Percentiles rank a stretch among this genome's conserved stretches.
These are phyloP conservation scores for Therioaphis trifolii DNA, from an alignment of 2,888 invertebrate species.

Conservation along the genomic window DNA sequence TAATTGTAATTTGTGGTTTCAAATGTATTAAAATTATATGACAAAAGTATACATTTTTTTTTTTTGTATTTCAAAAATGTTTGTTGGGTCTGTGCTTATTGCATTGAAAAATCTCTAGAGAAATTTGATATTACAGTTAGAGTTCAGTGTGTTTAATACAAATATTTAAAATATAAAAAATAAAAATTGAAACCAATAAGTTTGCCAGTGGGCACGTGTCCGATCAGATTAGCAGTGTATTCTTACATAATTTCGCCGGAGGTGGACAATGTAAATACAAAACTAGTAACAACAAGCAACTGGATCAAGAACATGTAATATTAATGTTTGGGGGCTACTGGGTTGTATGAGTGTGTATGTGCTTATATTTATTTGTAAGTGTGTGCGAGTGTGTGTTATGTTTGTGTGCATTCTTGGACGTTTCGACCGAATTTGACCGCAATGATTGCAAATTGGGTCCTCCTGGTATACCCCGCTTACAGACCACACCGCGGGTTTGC, in stretches of 20 bases:
- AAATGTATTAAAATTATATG: not conserved
- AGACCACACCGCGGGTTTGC: conserved; percentile 23
- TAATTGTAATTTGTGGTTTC: too few species aligned
- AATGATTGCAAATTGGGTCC: conserved; percentile 22
- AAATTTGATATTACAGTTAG: conserved; percentile 6
- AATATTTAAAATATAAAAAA: not conserved
- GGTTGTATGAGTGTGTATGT: not conserved
- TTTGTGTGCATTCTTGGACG: conserved; percentile 1
- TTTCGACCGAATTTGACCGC: conserved; percentile 34
- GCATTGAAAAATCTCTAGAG: not conserved
- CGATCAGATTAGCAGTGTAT: conserved; percentile 44
- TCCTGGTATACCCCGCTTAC: not conserved
- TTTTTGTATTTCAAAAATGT: not conserved
- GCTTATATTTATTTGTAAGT: not conserved
- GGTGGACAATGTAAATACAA: conserved; percentile 45
- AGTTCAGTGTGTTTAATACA: not conserved
- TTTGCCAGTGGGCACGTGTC: conserved; percentile 50
- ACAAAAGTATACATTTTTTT: not conserved
- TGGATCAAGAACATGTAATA: conserved; percentile 33
- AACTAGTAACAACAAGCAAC: conserved; percentile 12
- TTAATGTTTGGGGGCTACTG: conserved; percentile 40
- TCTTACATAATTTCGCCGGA: conserved; percentile 41
- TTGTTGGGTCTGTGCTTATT: not conserved
- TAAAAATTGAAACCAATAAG: conserved; percentile 47
- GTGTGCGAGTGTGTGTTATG: not conserved